Evolutionary conservation across 1,140 invertebrate species (phyloP).

Genomic region (Trichoplusia ni): DNA sequence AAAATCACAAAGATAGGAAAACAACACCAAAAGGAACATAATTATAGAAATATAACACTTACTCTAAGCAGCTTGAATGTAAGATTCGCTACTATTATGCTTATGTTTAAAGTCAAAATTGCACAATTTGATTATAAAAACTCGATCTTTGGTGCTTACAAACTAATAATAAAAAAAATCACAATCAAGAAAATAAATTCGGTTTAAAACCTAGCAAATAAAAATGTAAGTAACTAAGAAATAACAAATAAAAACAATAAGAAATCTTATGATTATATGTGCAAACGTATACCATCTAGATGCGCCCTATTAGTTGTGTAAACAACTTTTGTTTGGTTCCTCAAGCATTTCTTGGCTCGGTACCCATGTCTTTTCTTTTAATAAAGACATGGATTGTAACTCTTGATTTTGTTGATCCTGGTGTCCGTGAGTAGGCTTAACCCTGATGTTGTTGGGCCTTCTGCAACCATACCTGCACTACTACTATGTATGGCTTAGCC

Average conservation of each 20-base stretch:
- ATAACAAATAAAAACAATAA: slow-evolving; percentile 44
- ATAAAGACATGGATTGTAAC: too few species aligned
- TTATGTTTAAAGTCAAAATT: slow-evolving; percentile 69
- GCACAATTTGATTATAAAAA: slow-evolving; percentile 64
- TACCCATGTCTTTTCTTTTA: too few species aligned
- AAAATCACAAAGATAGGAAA: slow-evolving; percentile 48
- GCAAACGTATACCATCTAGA: slow-evolving; percentile 38
- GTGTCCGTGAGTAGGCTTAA: too few species aligned
- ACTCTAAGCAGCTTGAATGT: slow-evolving; percentile 15
- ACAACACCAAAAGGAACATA: slow-evolving; percentile 43
- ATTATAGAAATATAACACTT: slow-evolving; percentile 28
- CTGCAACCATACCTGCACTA: too few species aligned
- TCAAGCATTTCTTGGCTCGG: too few species aligned
- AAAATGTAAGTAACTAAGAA: slow-evolving; percentile 31
- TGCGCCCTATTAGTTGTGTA: slow-evolving; percentile 47
- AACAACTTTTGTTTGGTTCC: too few species aligned
- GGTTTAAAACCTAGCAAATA: slow-evolving; percentile 45
- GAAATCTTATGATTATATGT: slow-evolving; percentile 45
- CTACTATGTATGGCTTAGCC: too few species aligned
- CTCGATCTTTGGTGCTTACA: slow-evolving; percentile 69
- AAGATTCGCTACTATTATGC: slow-evolving; percentile 29
- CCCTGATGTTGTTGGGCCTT: too few species aligned
- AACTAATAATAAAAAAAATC: slow-evolving; percentile 61
- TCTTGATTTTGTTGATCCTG: too few species aligned
- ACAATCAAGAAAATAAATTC: slow-evolving; percentile 70